A percentile compares a stretch with the other conserved stretches of the same genome.
Conservation (phyloP, 1,140 invertebrate genomes). For the Drosophila tsacasi region DNA sequence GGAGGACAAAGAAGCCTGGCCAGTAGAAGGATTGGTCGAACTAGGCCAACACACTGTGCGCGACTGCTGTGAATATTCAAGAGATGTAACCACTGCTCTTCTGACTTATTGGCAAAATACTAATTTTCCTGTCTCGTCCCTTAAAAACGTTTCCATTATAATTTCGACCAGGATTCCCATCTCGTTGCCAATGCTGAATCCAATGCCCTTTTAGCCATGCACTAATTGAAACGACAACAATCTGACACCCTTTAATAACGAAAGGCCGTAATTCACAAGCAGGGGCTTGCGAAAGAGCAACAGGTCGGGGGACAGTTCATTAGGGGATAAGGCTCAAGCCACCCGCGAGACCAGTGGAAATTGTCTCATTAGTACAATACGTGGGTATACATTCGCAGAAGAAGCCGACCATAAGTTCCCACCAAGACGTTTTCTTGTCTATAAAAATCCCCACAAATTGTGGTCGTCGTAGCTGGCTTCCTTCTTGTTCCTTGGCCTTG, state of each 20-base stretch:
- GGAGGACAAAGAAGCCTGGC: neutral
- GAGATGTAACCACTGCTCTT: neutral
- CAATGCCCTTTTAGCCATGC: neutral
- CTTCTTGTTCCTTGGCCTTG: neutral
- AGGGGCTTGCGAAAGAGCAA: neutral
- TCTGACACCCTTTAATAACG: neutral
- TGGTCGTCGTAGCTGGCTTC: slow-evolving; percentile 10
- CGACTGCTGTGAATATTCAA: neutral
- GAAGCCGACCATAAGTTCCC: slow-evolving; percentile 45
- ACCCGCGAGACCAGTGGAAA: slow-evolving; percentile 60
- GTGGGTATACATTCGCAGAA: slow-evolving; percentile 11
- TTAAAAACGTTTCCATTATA: neutral
- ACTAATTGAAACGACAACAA: slow-evolving; percentile 71
- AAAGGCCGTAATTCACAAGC: neutral
- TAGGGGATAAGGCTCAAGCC: slow-evolving; percentile 66
- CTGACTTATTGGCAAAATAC: slow-evolving; percentile 8
- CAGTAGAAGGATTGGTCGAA: neutral
- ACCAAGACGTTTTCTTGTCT: slow-evolving; percentile 35
- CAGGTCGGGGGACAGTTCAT: slow-evolving; percentile 60
- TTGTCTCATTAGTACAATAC: slow-evolving; percentile 69
- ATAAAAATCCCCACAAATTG: slow-evolving; percentile 41
- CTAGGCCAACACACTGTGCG: neutral
- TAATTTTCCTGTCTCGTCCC: neutral
- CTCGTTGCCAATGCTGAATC: neutral
- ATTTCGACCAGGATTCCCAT: neutral